Evolutionary conservation across 2,113 vertebrate species (phyloP), one percentile per base, ranked within the genome.

Genomic region (Atherinomorus stipes): DNA sequence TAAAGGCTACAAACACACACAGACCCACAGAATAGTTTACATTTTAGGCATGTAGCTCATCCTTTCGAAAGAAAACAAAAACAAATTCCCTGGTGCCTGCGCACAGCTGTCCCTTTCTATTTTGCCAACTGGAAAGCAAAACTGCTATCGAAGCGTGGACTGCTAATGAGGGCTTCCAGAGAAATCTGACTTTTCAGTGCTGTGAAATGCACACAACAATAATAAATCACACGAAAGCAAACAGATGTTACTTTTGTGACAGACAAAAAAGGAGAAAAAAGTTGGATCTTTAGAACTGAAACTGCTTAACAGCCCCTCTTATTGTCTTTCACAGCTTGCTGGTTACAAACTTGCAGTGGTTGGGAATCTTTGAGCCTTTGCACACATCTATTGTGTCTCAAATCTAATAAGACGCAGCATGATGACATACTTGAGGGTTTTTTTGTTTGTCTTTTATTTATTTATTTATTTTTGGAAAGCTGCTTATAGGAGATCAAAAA

Each of bases 1-100:
- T 86, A 95, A 91, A 63, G 84, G 84, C 96, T 99, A 63, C 26
- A 76, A 42, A 63, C 56, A 67, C 38, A 71, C 57, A 69, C 23
- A 38, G n/a, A n/a, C n/a, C n/a, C n/a, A n/a, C n/a, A n/a, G n/a
- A n/a, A n/a, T n/a, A n/a, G n/a, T n/a, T n/a, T n/a, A n/a, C n/a
- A n/a, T n/a, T n/a, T n/a, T n/a, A n/a, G n/a, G n/a, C n/a, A n/a
- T n/a, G n/a, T n/a, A n/a, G n/a, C n/a, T n/a, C n/a, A n/a, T n/a
- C n/a, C n/a, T n/a, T n/a, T n/a, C n/a, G 62, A 49, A 37, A 47
- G 25, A 31, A 45, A 47, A 52, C 47, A 23, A 60, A 51, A 61
- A 59, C 42, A 59, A 51, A 44, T n/a, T 78, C 71, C 61, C 58
- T 5, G 12, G 37, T 66, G 81, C 37, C 66, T 44, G 10, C 52